Conservation (phyloP, 2,113 vertebrate species). For the Vidua macroura region DNA sequence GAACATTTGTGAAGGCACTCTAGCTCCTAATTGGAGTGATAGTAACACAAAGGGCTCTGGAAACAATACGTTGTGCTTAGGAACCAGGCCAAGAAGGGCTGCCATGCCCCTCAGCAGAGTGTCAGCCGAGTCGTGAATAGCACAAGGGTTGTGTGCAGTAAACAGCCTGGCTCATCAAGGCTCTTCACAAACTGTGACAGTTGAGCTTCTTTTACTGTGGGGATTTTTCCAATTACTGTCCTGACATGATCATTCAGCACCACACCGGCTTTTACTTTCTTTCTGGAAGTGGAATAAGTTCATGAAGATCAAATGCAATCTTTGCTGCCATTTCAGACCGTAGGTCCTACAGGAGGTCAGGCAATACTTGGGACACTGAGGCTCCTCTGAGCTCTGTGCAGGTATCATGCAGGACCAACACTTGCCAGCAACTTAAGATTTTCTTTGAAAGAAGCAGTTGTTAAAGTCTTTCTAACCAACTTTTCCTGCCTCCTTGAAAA, state of each 20-base stretch:
- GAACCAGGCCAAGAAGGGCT: conserved; percentile 3
- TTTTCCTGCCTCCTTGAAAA: background rate
- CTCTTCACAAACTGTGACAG: conserved; percentile 12
- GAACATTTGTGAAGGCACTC: conserved; percentile 38
- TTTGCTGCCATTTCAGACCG: background rate
- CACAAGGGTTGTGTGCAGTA: background rate
- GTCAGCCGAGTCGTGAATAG: background rate
- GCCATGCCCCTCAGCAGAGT: conserved; percentile 22
- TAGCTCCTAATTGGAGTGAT: conserved; percentile 57
- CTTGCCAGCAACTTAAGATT: background rate
- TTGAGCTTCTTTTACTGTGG: conserved; percentile 7
- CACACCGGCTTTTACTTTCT: background rate
- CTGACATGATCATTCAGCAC: conserved; percentile 2
- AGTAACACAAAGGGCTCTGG: conserved; percentile 34
- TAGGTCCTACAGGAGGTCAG: background rate
- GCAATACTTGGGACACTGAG: background rate
- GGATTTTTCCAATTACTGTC: conserved; percentile 33
- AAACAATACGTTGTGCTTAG: background rate
- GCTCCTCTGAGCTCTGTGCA: background rate
- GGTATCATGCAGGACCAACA: background rate
- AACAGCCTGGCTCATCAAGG: conserved; percentile 56
- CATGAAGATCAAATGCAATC: background rate
- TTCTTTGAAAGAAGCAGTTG: background rate
- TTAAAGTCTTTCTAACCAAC: background rate
- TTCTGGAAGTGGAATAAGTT: background rate